These are phyloP conservation scores for Pseudochromis fuscus DNA, from an alignment of 2,797 vertebrate species.

Conservation along the genomic window DNA sequence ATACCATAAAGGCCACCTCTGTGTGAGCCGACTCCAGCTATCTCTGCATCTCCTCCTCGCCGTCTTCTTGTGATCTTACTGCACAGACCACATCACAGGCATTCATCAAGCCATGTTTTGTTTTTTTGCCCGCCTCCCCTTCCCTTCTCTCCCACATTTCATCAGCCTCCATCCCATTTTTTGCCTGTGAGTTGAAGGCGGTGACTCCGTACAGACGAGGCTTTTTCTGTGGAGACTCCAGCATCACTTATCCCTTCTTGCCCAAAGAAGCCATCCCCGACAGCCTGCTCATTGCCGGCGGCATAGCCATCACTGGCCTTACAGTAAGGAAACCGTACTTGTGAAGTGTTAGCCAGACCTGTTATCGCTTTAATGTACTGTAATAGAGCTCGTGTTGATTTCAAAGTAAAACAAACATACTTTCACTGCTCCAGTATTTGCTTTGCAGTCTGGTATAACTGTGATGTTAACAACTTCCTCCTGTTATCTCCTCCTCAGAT, in stretches of 20 bases:
- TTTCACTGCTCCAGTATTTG: background rate
- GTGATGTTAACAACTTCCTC: slow-evolving; percentile 9
- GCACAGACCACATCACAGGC: slow-evolving; percentile 43
- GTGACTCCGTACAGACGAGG: slow-evolving; percentile 83
- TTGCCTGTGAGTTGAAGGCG: slow-evolving; percentile 84
- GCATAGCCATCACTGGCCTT: slow-evolving; percentile 84
- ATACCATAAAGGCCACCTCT: slow-evolving; percentile 43
- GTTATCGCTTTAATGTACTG: background rate
- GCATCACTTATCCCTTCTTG: slow-evolving; percentile 83
- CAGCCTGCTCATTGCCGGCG: slow-evolving; percentile 81
- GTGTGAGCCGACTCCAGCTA: slow-evolving; percentile 18
- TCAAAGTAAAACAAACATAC: slow-evolving; percentile 12
- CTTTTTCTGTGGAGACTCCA: slow-evolving; percentile 87
- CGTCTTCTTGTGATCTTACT: slow-evolving; percentile 33
- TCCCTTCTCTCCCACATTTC: slow-evolving; percentile 27
- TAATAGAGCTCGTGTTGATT: background rate
- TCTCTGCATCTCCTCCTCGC: slow-evolving; percentile 37
- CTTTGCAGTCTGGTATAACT: too few relatives aligned
- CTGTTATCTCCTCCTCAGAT: slow-evolving; percentile 76
- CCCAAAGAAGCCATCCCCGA: slow-evolving; percentile 81
- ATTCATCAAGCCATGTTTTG: slow-evolving; percentile 69
- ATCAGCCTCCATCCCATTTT: slow-evolving; percentile 88
- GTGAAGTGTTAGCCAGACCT: slow-evolving; percentile 9
- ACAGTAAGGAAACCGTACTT: slow-evolving; percentile 72
- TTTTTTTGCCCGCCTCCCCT: slow-evolving; percentile 35